Evolutionary conservation across 1,140 invertebrate genomes (phyloP), one percentile per base, ranked within the genome.

Genomic region (Papilio aristodemus): DNA sequence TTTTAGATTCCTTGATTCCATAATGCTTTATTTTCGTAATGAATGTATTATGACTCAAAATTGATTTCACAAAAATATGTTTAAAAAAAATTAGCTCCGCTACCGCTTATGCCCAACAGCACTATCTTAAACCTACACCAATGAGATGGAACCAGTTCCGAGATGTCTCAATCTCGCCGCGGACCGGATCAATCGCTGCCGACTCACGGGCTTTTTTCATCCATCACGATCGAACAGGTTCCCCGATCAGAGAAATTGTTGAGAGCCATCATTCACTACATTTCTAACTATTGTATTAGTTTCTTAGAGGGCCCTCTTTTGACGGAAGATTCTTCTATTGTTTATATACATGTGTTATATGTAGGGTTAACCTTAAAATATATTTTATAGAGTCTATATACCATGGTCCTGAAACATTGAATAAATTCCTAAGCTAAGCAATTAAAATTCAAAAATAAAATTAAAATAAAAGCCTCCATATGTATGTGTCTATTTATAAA

Each of bases 161-260:
- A 90, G 88, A 90, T 90, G 86, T 89, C 88, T 90, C 88, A 90
- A 90, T 90, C 86, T 79, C 79, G 79, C 85, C 81, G 81, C 78
- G 74, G 78, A 76, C 81, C 79, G 77, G 85, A 89, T 89, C 88
- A 89, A 88, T 90, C 83, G 85, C 73, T 70, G 77, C 83, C 84
- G 85, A 77, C 82, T 77, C 77, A 73, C 76, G 77, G 72, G 77
- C n/a, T 86, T 90, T 89, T 87, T 89, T 87, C 81, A 83, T 83
- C 81, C 76, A 77, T 79, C 79, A 80, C 84, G 77, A 79, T 80
- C 77, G 78, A 77, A 87, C 86, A 75, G 82, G 87, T 87, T 85
- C 73, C 73, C 39, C 62, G 72, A 77, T 74, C 71, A 66, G 78
- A 80, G 75, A 80, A 78, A 84, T 84, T 83, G 75, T 77, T 77